Evolutionary conservation across 1,140 invertebrate genomes (phyloP).

Genomic region (Diorhabda sublineata): DNA sequence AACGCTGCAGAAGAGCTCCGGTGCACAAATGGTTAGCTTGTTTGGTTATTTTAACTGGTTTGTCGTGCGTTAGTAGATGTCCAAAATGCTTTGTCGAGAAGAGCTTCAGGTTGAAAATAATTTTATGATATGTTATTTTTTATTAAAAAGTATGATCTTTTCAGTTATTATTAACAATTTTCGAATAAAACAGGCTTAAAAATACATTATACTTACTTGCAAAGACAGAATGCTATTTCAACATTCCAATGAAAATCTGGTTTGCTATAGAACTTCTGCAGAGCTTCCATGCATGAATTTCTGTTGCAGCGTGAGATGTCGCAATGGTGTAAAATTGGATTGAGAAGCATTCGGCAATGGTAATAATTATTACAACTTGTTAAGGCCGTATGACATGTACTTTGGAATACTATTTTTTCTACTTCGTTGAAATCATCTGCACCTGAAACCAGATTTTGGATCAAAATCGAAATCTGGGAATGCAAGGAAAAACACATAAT

Average conservation of each 20-base stretch:
- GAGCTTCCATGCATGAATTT: slow-evolving; percentile 81
- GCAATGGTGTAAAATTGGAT: slow-evolving; percentile 76
- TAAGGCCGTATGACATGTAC: slow-evolving; percentile 72
- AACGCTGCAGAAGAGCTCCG: no score
- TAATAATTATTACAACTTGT: slow-evolving; percentile 71
- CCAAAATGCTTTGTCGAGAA: no score
- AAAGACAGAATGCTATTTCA: slow-evolving; percentile 86
- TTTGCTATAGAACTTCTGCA: slow-evolving; percentile 78
- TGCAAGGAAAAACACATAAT: background rate
- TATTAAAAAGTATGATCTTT: no score
- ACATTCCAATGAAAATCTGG: slow-evolving; percentile 73
- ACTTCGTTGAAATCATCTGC: slow-evolving; percentile 31
- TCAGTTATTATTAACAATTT: no score
- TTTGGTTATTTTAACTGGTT: no score
- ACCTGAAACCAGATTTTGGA: slow-evolving; percentile 1
- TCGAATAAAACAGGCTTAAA: no score
- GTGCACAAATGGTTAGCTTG: no score
- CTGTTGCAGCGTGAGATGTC: slow-evolving; percentile 70
- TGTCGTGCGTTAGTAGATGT: no score
- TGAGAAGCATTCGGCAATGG: slow-evolving; percentile 69
- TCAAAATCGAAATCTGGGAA: background rate
- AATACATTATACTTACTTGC: slow-evolving; percentile 62
- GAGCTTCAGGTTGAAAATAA: no score
- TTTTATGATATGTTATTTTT: no score
- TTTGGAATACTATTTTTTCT: slow-evolving; percentile 55